Base-by-base conservation (phyloP, 2,113 vertebrate genomes). In the Beaufortia kweichowensis region DNA sequence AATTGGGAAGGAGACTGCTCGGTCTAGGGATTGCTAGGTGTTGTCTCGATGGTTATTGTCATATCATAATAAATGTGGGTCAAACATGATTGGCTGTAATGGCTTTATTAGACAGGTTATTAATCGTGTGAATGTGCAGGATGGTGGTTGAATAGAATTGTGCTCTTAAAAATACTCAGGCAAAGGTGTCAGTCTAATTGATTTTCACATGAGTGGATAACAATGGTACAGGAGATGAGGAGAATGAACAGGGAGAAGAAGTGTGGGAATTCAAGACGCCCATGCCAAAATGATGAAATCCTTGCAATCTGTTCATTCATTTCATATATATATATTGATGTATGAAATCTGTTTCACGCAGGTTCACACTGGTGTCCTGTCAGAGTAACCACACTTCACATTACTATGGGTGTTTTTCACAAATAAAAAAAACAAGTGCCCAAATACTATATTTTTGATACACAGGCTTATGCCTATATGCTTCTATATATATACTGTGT, bases 201-300 rank as follows among this genome's bases (percentile, higher is more conserved):
- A 75, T 80, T 75, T 69, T 39, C 64, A 79, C 78, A 77, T 85
- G 14, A 26, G 69, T 61, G 63, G 26, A 76, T 29, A 81, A 68
- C 10, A n/a, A 17, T 72, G 29, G 48, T 62, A 73, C 65, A 1
- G 31, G 77, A 79, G 28, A 48, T 41, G 19, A 1, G 12, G 21
- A 24, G 61, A 21, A 23, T 6, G 17, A n/a, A n/a, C 19, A 14
- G 46, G 41, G n/a, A 60, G 29, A 74, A 69, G 31, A 23, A 71
- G 23, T 57, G 69, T 39, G 53, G 23, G 69, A 71, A 59, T 57
- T 24, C 23, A 31, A 57, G 31, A 41, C 6, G 23, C 31, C 55
- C n/a, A 33, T 69, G 48, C 11, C 66, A 55, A 9, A 53, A 69
- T 55, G 68, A 71, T 41, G 68, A 71, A 56, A 71, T 39, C 39